A percentile compares a stretch with the other conserved stretches of the same genome.
Conservation (phyloP, 2,888 invertebrate genomes). For the Mesorhabditis belari region DNA sequence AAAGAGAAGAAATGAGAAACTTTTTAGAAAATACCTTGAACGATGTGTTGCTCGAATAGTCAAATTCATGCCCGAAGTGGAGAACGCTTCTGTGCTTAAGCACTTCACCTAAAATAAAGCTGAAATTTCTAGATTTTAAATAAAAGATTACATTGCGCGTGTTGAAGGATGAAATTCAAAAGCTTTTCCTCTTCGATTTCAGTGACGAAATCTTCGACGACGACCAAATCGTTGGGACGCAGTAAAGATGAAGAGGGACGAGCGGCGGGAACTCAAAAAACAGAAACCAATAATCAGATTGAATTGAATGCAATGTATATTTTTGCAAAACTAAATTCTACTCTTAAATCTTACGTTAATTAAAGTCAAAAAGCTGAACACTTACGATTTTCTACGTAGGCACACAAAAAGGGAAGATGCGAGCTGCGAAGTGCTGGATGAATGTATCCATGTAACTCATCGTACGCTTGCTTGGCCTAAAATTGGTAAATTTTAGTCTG, state of each 20-base stretch:
- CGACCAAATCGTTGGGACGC: conserved; percentile 28
- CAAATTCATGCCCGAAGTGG: conserved; percentile 47
- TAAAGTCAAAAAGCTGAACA: not conserved
- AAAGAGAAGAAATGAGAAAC: conserved; percentile 22
- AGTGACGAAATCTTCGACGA: conserved; percentile 32
- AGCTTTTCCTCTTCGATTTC: conserved; percentile 15
- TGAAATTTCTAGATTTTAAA: conserved; percentile 3
- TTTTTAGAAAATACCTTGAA: conserved; percentile 7
- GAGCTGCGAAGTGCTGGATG: conserved; percentile 15
- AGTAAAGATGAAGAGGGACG: too few species aligned
- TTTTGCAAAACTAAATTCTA: not conserved
- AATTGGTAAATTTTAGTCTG: not conserved
- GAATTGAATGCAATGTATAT: too few species aligned
- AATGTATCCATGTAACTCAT: conserved; percentile 26
- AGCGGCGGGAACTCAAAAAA: too few species aligned
- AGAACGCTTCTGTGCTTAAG: conserved; percentile 46
- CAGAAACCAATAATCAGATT: not conserved
- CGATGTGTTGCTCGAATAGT: conserved; percentile 41
- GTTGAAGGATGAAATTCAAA: conserved; percentile 2
- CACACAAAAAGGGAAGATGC: conserved; percentile 34
- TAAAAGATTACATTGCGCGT: not conserved
- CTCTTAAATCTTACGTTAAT: not conserved
- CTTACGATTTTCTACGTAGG: conserved; percentile 23
- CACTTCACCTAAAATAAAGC: conserved; percentile 3
- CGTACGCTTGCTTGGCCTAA: conserved; percentile 10